Base-by-base conservation (phyloP, 2,113 vertebrate species). In the Misgurnus mizolepis region DNA sequence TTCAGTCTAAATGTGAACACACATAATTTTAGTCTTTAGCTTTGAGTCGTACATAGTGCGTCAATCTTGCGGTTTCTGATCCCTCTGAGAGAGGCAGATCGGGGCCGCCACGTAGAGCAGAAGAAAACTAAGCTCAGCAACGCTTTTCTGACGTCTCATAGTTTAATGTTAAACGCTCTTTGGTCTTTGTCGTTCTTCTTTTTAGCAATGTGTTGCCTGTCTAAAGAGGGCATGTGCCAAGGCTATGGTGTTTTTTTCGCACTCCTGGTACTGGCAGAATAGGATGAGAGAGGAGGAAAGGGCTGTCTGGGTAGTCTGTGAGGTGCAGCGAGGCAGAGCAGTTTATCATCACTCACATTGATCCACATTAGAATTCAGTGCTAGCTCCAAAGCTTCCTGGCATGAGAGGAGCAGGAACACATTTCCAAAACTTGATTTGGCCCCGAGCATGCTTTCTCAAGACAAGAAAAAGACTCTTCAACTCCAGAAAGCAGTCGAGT, bases 361-460 rank as follows among this genome's bases (percentile, higher is more conserved):
- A 67, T 69, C 67, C 27, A 34, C 65, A 80, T 85, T 83, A 69
- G 49, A 70, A 82, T 85, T 85, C 78, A 53, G 56, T 27, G 34
- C 79, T 40, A 40, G 64, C n/a, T 60, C 45, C 62, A 58, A 66
- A 78, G 65, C 60, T 67, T 76, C 67, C 65, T 84, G 66, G 56
- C 78, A 34, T 53, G 47, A 82, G 67, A 27, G 69, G 60, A 67
- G 22, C 58, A 67, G 56, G 53, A 67, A 56, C 22, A 56, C 50
- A 10, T 84, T 80, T 58, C 49, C 62, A 78, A 34, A 73, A 70
- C 71, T 62, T 82, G 74, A 66, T 77, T 77, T 77, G 83, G 72
- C 64, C 69, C 34, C 58, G 11, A 65, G n/a, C 15, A 49, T 2
- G 58, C 45, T 76, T 58, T 49, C 43, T 76, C 41, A 40, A 60